Base-by-base conservation (phyloP, 2,797 vertebrate species). In the Chanos chanos region DNA sequence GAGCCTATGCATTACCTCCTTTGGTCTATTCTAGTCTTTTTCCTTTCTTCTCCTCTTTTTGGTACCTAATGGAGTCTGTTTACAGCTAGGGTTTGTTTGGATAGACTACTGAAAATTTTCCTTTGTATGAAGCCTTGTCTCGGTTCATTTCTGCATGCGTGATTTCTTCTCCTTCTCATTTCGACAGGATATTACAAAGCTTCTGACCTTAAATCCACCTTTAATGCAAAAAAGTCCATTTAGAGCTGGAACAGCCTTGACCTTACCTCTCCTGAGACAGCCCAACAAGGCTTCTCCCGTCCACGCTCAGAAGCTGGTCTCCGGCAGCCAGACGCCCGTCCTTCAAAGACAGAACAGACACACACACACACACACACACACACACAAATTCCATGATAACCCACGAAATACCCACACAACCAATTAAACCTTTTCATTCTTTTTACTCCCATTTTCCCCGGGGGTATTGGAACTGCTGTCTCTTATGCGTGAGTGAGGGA, bases 271-370 rank as follows among this genome's bases (percentile, higher is more conserved):
- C 97, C 74, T 99, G 96, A 49, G 96, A 99, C 12, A 99, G 89
- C 18, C 96, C 97, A 10, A 99, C 96, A 68, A 99, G 85, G 72
- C 95, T 99, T 41, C 94, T 90, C 1, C 97, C 97, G 12, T 99
- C 96, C 61, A 99, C 96, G n/a, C 96, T 98, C 58, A 99, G 81
- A 69, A 99, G 37, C 86, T 99, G 96, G 84, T 99, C 96, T 1
- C 96, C 96, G 22, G 96, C 96, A 3, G 96, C 93, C 70, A 99
- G 77, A 9, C 97, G 94, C 0, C 96, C 95, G 33, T 98, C 97
- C 97, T 99, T 77, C 18, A 30, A 9, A 64, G 13, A 77, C 18
- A 27, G 37, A 10, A 55, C 3, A 33, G 4, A 33, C 4, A 19
- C 3, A 28, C 30, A 45, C 8, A 31, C 27, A 19, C 9, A 49